phyloP scores from a whole-genome alignment of 2,113 vertebrate species.

The Gambusia affinis region DNA sequence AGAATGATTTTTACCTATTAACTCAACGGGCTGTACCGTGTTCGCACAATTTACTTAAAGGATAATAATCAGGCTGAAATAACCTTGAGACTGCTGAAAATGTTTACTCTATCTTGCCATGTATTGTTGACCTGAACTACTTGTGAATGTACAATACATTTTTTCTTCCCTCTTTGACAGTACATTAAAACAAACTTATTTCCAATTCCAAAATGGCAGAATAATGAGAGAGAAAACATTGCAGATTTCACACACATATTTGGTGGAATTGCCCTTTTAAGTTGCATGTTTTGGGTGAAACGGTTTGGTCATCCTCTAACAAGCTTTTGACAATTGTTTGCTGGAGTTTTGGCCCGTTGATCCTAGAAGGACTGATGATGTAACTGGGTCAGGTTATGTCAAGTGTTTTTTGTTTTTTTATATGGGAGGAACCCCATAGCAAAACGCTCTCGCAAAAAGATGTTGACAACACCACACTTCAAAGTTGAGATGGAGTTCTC shows the following conservation, averaged over 20 bases:
- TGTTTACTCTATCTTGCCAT: not conserved
- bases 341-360: not conserved
- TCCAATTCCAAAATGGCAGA: not conserved
- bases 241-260: not conserved
- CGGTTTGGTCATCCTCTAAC: not conserved
- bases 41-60: constrained; percentile 45
- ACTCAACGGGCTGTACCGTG: constrained; percentile 36
- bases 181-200: not conserved
- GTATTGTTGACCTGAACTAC: not conserved
- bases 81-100: not conserved
- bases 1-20: constrained; percentile 46
- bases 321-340: not conserved
- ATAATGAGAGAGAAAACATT: not conserved
- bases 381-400: not conserved
- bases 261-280: not conserved
- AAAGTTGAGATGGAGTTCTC: not conserved
- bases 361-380: not conserved
- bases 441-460: too few species aligned
- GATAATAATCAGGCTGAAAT: constrained; percentile 13
- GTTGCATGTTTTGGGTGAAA: too few species aligned
- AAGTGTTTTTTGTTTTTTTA: too few species aligned
- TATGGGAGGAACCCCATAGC: too few species aligned
- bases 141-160: not conserved
- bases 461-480: too few species aligned
- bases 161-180: not conserved